phyloP scores from a whole-genome alignment of 1,140 invertebrate genomes.

The Hyphantria cunea region DNA sequence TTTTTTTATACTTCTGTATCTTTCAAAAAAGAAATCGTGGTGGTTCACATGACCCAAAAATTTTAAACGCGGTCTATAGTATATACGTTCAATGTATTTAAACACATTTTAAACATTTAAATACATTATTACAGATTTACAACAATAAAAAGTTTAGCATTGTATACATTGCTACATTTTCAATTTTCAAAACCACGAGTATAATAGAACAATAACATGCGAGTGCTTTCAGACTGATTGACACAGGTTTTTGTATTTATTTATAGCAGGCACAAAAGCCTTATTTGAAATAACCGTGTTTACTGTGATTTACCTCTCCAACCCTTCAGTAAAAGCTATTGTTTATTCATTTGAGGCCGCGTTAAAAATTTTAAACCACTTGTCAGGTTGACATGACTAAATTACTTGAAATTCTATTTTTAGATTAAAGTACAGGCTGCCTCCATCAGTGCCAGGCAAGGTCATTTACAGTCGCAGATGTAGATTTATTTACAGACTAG shows the following conservation, averaged over 20 bases:
- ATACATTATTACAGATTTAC: no score
- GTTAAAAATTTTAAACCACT: slow-evolving; percentile 16
- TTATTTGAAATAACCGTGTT: slow-evolving; percentile 24
- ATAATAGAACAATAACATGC: background rate
- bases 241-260: slow-evolving; percentile 14
- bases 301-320: slow-evolving; percentile 25
- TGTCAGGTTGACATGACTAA: slow-evolving; percentile 5
- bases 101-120: no score
- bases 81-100: no score
- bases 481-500: no score
- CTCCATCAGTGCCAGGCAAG: background rate
- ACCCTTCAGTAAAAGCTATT: slow-evolving; percentile 13
- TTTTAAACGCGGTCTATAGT: no score
- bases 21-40: no score
- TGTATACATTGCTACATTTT: no score
- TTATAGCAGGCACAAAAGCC: slow-evolving; percentile 17
- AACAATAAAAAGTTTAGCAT: no score
- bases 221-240: slow-evolving; percentile 14
- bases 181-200: background rate
- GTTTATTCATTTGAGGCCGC: slow-evolving; percentile 28
- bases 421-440: background rate
- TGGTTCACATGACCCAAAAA: no score
- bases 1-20: no score
- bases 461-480: background rate
- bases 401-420: slow-evolving; percentile 2